Evolutionary conservation across 2,113 vertebrate genomes (phyloP).

Genomic region (Cynocephalus volans): DNA sequence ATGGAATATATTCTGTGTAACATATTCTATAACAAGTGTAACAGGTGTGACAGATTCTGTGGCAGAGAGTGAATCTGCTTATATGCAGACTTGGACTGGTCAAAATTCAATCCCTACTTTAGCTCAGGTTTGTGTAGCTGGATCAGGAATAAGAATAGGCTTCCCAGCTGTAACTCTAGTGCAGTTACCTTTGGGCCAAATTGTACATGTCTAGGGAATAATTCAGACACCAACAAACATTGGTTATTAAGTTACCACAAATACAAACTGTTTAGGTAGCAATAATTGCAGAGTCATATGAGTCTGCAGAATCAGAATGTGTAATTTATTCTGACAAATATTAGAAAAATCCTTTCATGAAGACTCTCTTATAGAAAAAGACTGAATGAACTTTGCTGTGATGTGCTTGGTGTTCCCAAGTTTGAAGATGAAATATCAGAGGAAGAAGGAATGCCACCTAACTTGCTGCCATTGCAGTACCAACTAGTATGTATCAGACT

Average conservation of each 20-base stretch:
- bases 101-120: constrained; percentile 85
- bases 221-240: constrained; percentile 90
- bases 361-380: constrained; percentile 96
- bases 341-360: constrained; percentile 93
- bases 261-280: constrained; percentile 91
- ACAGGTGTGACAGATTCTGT: constrained; percentile 77
- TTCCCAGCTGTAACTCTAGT: constrained; percentile 89
- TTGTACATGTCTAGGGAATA: constrained; percentile 89
- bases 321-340: constrained; percentile 92
- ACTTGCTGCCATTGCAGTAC: constrained; percentile 87
- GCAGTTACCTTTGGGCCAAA: constrained; percentile 90
- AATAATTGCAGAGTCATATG: constrained; percentile 88
- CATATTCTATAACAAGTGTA: too few species aligned
- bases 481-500: constrained; percentile 94
- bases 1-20: constrained; percentile 74
- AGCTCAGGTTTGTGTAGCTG: constrained; percentile 91
- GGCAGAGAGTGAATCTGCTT: constrained; percentile 84
- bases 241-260: constrained; percentile 90
- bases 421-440: constrained; percentile 94
- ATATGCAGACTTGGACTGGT: constrained; percentile 85
- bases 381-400: constrained; percentile 94
- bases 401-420: constrained; percentile 91
- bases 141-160: constrained; percentile 88
- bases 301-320: constrained; percentile 88
- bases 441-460: constrained; percentile 89